phyloP scores from a whole-genome alignment of 2,113 vertebrate genomes.

The Rattus rattus region DNA sequence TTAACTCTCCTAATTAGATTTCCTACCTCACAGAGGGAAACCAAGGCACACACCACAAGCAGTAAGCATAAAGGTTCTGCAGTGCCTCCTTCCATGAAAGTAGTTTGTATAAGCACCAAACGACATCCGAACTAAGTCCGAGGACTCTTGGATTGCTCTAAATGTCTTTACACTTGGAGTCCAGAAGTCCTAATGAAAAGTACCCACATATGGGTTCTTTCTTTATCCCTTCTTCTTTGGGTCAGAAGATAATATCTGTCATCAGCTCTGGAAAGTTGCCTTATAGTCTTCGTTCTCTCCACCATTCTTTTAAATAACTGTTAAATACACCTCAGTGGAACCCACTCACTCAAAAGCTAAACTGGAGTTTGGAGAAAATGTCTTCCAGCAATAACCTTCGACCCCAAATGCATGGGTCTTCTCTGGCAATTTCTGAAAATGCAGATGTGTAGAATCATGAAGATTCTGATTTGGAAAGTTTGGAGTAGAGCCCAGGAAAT shows the following conservation, averaged over 20 bases:
- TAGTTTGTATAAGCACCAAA: background rate
- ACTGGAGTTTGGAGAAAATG: background rate
- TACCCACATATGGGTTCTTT: background rate
- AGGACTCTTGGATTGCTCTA: background rate
- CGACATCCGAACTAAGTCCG: background rate
- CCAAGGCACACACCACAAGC: background rate
- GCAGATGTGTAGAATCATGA: background rate
- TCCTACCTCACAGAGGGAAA: background rate
- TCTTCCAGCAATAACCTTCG: background rate
- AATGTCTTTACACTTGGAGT: background rate
- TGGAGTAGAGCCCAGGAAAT: background rate
- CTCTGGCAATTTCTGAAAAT: background rate
- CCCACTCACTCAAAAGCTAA: background rate
- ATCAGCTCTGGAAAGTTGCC: background rate
- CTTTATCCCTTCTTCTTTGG: background rate
- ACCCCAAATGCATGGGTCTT: background rate
- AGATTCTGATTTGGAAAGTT: background rate
- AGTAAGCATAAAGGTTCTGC: background rate
- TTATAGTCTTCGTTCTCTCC: background rate
- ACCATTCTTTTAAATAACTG: background rate
- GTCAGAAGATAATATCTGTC: background rate
- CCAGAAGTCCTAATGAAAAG: background rate
- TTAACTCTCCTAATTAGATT: conserved; percentile 2
- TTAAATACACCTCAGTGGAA: background rate
- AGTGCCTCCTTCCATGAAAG: background rate